Evolutionary conservation across 92 coral and sea anemone species (phyloP).

Genomic region (Montipora capitata): DNA sequence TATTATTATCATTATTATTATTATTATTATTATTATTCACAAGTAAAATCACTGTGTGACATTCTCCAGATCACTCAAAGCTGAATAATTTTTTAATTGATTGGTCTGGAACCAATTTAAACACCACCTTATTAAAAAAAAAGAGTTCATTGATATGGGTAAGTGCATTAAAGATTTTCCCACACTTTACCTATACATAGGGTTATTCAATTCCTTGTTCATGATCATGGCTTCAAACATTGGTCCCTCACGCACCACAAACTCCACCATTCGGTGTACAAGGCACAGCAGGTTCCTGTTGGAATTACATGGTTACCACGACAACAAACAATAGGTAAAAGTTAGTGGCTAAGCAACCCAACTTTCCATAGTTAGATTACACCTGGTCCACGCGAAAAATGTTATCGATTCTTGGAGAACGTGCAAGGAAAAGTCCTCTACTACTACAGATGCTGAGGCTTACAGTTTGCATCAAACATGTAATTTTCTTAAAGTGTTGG

Average conservation of each 20-base stretch:
- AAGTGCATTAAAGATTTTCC: too few species aligned
- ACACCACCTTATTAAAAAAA: too few species aligned
- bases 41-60: too few species aligned
- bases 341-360: constrained; percentile 62
- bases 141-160: too few species aligned
- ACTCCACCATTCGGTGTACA: constrained; percentile 96
- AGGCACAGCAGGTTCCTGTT: constrained; percentile 91
- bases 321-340: constrained; percentile 51
- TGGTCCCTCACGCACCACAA: constrained; percentile 99
- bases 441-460: too few species aligned
- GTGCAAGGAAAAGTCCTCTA: background rate
- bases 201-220: constrained; percentile 98
- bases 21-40: too few species aligned
- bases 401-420: background rate
- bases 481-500: too few species aligned
- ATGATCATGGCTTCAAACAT: constrained; percentile 99
- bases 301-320: constrained; percentile 71
- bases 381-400: background rate
- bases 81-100: too few species aligned
- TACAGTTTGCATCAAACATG: too few species aligned
- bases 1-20: too few species aligned
- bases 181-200: constrained; percentile 81
- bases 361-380: constrained; percentile 4
- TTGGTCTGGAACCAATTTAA: too few species aligned
- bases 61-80: too few species aligned